phyloP scores from a whole-genome alignment of 2,888 invertebrate genomes.

The Torymus auratus region DNA sequence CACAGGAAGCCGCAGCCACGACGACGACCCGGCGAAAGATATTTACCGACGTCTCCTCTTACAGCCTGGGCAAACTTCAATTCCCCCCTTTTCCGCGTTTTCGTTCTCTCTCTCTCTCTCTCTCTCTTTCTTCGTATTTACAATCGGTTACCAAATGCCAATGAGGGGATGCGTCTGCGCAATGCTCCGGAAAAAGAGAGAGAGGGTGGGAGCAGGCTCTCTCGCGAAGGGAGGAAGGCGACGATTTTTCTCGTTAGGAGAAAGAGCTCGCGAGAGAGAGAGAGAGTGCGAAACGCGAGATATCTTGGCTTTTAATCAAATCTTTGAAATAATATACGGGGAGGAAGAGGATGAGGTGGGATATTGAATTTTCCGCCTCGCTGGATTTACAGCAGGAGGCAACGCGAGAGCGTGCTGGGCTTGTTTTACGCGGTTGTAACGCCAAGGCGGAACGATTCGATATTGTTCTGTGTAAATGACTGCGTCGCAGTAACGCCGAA shows the following conservation, averaged over 20 bases:
- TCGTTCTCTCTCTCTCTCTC: constrained; percentile 22
- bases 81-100: constrained; percentile 61
- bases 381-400: too few relatives aligned
- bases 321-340: constrained; percentile 47
- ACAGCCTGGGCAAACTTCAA: constrained; percentile 68
- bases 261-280: neutral
- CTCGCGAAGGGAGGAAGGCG: neutral
- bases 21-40: constrained; percentile 58
- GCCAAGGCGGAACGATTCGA: constrained; percentile 22
- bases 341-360: too few relatives aligned
- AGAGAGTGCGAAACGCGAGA: constrained; percentile 18
- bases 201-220: neutral
- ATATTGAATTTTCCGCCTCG: too few relatives aligned
- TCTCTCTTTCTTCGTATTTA: constrained; percentile 61
- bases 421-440: too few relatives aligned
- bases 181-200: constrained; percentile 2
- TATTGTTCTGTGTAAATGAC: constrained; percentile 14
- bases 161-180: neutral
- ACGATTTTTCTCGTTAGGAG: constrained; percentile 28
- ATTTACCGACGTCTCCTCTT: constrained; percentile 68
- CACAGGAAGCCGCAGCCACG: neutral
- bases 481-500: neutral
- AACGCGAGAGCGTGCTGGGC: too few relatives aligned
- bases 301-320: constrained; percentile 46
- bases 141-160: constrained; percentile 69